A percentile compares a stretch with the other conserved stretches of the same genome.
These are phyloP conservation scores for Alloplasta piceator DNA, from an alignment of 2,888 invertebrate genomes.

Conservation along the genomic window DNA sequence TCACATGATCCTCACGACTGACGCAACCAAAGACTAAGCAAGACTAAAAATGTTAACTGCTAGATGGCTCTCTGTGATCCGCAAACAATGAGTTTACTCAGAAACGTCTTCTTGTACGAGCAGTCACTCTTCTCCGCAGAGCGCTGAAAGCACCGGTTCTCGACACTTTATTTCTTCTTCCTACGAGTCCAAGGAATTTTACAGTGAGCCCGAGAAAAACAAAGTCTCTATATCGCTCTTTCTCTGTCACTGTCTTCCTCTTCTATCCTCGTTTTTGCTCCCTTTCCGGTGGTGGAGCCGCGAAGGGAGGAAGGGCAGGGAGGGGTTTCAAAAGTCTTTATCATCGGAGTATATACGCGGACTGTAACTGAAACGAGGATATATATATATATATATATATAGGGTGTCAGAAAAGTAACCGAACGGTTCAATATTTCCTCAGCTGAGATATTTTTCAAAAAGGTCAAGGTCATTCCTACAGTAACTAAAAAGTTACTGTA, in stretches of 20 bases:
- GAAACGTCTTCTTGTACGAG: constrained; percentile 9
- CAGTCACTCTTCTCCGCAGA: constrained; percentile 31
- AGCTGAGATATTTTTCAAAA: too few relatives aligned
- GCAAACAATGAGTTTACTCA: constrained; percentile 8
- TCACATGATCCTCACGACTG: too few relatives aligned
- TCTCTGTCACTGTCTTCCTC: neutral
- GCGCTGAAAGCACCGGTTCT: constrained; percentile 14
- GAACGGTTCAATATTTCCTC: too few relatives aligned
- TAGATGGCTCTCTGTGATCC: neutral
- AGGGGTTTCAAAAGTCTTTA: constrained; percentile 49
- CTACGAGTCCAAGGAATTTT: constrained; percentile 15
- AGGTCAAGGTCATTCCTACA: too few relatives aligned
- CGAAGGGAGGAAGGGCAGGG: neutral
- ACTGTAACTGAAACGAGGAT: constrained; percentile 25
- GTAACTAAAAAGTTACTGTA: too few relatives aligned
- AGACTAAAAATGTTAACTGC: too few relatives aligned
- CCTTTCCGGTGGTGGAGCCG: constrained; percentile 15
- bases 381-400: too few relatives aligned
- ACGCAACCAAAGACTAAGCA: too few relatives aligned
- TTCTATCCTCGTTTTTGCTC: neutral
- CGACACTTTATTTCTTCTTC: constrained; percentile 21
- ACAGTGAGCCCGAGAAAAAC: constrained; percentile 32
- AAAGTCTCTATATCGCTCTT: neutral
- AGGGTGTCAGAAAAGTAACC: too few relatives aligned
- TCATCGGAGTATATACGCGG: constrained; percentile 39